Conservation (phyloP, 2,797 vertebrate species). For the Morus bassanus region DNA sequence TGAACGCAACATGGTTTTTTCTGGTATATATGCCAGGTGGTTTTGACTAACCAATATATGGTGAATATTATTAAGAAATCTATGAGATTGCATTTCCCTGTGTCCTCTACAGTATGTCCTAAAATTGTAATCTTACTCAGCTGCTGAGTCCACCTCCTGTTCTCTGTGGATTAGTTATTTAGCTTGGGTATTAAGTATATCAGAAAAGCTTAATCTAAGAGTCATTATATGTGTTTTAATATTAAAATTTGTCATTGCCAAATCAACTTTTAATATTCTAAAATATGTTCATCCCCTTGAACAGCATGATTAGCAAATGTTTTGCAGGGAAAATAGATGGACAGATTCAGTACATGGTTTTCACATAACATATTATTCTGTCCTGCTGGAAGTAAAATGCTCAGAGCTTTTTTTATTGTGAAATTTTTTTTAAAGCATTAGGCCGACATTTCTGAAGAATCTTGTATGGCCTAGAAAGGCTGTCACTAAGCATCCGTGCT, state of each 20-base stretch:
- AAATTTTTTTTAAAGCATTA: neutral
- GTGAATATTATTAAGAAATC: slow-evolving; percentile 44
- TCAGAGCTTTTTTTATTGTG: neutral
- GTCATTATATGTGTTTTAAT: slow-evolving; percentile 63
- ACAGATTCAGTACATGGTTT: neutral
- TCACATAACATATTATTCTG: neutral
- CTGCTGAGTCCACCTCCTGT: slow-evolving; percentile 18
- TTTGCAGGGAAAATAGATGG: neutral
- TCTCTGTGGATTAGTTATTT: slow-evolving; percentile 64
- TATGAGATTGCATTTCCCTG: slow-evolving; percentile 35
- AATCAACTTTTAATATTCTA: slow-evolving; percentile 60
- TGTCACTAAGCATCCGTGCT: neutral
- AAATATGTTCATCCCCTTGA: slow-evolving; percentile 52
- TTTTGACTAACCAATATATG: slow-evolving; percentile 20
- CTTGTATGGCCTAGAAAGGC: neutral
- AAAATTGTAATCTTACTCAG: slow-evolving; percentile 50
- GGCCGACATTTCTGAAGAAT: neutral
- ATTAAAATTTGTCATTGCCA: slow-evolving; percentile 48
- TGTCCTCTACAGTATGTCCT: slow-evolving; percentile 40
- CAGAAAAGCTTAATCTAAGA: slow-evolving; percentile 56
- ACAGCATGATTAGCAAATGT: slow-evolving; percentile 48
- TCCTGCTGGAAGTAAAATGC: slow-evolving; percentile 9
- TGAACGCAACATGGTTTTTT: neutral
- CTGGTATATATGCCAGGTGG: neutral
- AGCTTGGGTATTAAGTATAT: slow-evolving; percentile 61